Evolutionary conservation across 2,113 vertebrate genomes (phyloP), one percentile per base, ranked within the genome.

Genomic region (Odobenus rosmarus): DNA sequence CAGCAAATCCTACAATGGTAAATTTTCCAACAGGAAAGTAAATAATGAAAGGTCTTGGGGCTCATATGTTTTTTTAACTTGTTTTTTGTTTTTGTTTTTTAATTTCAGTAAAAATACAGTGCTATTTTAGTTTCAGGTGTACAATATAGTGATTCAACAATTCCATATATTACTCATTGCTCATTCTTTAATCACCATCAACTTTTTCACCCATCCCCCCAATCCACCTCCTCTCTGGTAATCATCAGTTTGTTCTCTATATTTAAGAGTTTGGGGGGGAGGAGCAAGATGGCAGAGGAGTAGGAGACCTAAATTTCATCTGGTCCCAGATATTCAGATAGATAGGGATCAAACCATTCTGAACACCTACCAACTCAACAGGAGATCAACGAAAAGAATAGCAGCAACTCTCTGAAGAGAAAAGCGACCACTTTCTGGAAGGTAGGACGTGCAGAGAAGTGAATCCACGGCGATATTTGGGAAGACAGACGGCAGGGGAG

Each of bases 11-110:
- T 53, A 36, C 14, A 4, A 74, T 13, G 13, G 36, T 36, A 16
- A 92, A 89, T 88, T 96, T 97, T 94, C 88, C 80, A 98, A 97
- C 69, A 72, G 94, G 64, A 92, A 96, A 92, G 86, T 97, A 90
- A 98, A 85, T 85, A 64, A 97, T 96, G 80, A 97, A 55, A 88
- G 87, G 15, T 67, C 83, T 33, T 92, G 33, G 42, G 36, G 5
- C 71, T 5, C 71, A 23, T 39, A 42, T 42, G 62, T 72, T 72
- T 42, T 42, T 72, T 72, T 42, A 24, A 39, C 11, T 72, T 71
- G 16, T 21, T 36, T 21, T 62, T 39, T 71, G 69, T 21, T 71
- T 71, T 71, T 36, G n/a, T 11, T 72, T 71, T 26, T 74, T 26
- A 74, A 74, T 46, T 74, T 13, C 39, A 74, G 72, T 46, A 74